Percentiles rank a stretch among this genome's conserved stretches.
These are phyloP conservation scores for Archips crataeganus DNA, from an alignment of 2,888 invertebrate genomes.

Conservation along the genomic window DNA sequence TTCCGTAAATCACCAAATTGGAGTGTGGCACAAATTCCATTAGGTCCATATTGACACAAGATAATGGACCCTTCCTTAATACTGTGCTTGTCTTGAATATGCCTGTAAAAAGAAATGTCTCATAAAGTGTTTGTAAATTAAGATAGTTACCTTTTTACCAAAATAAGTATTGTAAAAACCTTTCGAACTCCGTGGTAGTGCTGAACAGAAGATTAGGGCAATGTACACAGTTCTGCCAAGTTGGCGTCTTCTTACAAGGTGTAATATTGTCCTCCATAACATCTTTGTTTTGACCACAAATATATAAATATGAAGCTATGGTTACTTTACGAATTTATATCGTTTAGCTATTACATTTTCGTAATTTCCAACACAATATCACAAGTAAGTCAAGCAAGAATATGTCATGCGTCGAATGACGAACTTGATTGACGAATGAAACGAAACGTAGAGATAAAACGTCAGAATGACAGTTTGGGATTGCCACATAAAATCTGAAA, in stretches of 20 bases:
- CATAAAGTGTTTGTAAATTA: slow-evolving; percentile 34
- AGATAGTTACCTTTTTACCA: slow-evolving; percentile 24
- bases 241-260: slow-evolving; percentile 68
- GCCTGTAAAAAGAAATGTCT: slow-evolving; percentile 82
- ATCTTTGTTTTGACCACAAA: slow-evolving; percentile 61
- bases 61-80: slow-evolving; percentile 94
- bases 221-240: slow-evolving; percentile 88
- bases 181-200: slow-evolving; percentile 86
- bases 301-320: slow-evolving; percentile 13
- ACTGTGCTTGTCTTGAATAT: slow-evolving; percentile 92
- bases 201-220: slow-evolving; percentile 86
- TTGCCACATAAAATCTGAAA: slow-evolving; percentile 11
- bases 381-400: slow-evolving; percentile 20
- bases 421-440: slow-evolving; percentile 21
- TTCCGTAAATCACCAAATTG: slow-evolving; percentile 96
- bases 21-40: slow-evolving; percentile 93
- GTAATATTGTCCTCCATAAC: slow-evolving; percentile 80
- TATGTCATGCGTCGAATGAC: slow-evolving; percentile 31
- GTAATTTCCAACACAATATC: slow-evolving; percentile 28
- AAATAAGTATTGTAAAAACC: slow-evolving; percentile 66
- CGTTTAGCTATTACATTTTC: slow-evolving; percentile 31
- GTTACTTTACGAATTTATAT: slow-evolving; percentile 14
- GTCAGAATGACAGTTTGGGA: slow-evolving; percentile 30
- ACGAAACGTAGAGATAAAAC: slow-evolving; percentile 40
- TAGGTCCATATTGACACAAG: slow-evolving; percentile 95